These are phyloP conservation scores for Chrysomallon squamiferum DNA, from an alignment of 1,140 invertebrate genomes.

Conservation along the genomic window DNA sequence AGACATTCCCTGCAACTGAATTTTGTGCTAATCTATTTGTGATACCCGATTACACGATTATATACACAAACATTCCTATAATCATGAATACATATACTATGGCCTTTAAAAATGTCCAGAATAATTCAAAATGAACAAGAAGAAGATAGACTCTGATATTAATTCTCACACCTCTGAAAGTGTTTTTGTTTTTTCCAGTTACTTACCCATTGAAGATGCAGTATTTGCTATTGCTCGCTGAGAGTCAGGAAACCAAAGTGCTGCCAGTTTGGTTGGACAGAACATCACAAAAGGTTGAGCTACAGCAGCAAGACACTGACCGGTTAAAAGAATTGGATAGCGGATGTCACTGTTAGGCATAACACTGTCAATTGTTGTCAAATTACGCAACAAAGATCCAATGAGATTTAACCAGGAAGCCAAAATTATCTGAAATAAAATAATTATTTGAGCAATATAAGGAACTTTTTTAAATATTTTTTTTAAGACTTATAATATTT, in stretches of 20 bases:
- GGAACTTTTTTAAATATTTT: too few relatives aligned
- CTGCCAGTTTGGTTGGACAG: slow-evolving; percentile 64
- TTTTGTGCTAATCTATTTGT: too few relatives aligned
- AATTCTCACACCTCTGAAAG: too few relatives aligned
- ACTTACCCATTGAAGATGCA: slow-evolving; percentile 52
- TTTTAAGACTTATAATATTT: too few relatives aligned
- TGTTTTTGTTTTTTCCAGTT: too few relatives aligned
- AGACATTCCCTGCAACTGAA: too few relatives aligned
- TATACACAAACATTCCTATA: too few relatives aligned
- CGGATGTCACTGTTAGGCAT: slow-evolving; percentile 21
- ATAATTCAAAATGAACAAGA: background rate
- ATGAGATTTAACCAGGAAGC: slow-evolving; percentile 64
- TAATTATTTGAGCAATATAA: background rate
- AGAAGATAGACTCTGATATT: background rate
- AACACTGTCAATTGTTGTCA: slow-evolving; percentile 49
- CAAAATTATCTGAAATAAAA: slow-evolving; percentile 59
- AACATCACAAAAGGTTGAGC: slow-evolving; percentile 65
- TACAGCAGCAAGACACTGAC: slow-evolving; percentile 62
- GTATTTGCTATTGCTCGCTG: slow-evolving; percentile 63
- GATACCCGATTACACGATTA: too few relatives aligned
- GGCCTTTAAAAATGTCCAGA: too few relatives aligned
- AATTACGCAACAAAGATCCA: slow-evolving; percentile 60
- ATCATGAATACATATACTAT: too few relatives aligned
- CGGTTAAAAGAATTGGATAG: slow-evolving; percentile 49
- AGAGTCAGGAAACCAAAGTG: slow-evolving; percentile 63